phyloP scores from a whole-genome alignment of 2,797 vertebrate genomes.

The Telmatherina bonti region DNA sequence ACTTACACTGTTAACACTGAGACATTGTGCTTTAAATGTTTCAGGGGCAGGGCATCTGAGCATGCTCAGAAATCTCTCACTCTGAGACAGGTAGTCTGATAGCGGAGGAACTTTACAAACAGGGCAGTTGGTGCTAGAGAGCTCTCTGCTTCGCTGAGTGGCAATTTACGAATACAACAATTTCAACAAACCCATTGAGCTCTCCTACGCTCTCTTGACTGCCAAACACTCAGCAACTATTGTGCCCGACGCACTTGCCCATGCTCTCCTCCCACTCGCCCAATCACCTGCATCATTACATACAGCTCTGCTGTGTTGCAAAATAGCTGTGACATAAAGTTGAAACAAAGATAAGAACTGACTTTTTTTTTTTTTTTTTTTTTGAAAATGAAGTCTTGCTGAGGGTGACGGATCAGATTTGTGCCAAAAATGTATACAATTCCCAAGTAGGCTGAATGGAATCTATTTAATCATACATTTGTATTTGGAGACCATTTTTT shows the following conservation, averaged over 20 bases:
- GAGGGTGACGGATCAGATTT: background rate
- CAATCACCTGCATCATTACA: constrained; percentile 51
- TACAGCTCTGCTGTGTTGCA: constrained; percentile 20
- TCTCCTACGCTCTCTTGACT: constrained; percentile 75
- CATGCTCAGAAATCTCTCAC: constrained; percentile 51
- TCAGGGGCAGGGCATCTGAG: constrained; percentile 18
- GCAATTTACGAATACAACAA: constrained; percentile 69
- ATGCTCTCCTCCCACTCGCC: constrained; percentile 62
- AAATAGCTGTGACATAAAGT: background rate
- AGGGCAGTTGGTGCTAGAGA: constrained; percentile 55
- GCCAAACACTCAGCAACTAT: constrained; percentile 63
- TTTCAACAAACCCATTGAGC: constrained; percentile 69
- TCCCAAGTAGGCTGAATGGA: too few species aligned
- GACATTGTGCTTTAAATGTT: constrained; percentile 18
- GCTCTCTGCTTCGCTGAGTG: constrained; percentile 62
- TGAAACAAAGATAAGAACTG: constrained; percentile 1
- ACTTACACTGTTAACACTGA: constrained; percentile 27
- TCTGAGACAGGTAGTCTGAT: constrained; percentile 50
- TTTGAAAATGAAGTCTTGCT: background rate
- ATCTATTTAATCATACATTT: too few species aligned
- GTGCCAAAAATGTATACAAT: background rate
- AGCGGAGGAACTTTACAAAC: constrained; percentile 52
- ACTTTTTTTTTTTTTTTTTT: background rate
- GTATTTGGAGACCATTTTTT: too few species aligned
- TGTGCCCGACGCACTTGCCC: constrained; percentile 66